These are phyloP conservation scores for Pteronotus mesoamericanus DNA, from an alignment of 2,797 vertebrate species.

Conservation along the genomic window DNA sequence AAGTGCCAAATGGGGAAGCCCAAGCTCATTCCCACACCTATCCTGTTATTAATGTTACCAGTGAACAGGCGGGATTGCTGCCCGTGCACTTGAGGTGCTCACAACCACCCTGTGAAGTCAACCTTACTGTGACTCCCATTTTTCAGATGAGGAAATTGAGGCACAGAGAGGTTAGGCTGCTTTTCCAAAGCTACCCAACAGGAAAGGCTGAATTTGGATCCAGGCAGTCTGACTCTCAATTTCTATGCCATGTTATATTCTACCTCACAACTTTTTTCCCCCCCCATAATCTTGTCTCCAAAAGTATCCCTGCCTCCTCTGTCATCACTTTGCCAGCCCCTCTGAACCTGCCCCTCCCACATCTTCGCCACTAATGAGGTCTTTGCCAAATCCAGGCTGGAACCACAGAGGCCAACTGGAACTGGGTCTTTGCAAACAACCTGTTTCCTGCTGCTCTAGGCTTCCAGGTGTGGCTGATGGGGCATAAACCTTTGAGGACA, in stretches of 20 bases:
- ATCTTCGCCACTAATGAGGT: neutral
- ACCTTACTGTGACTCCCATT: neutral
- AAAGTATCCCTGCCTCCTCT: neutral
- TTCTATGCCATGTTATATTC: neutral
- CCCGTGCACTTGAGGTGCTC: neutral
- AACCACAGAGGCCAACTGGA: neutral
- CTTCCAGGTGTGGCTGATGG: neutral
- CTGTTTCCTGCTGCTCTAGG: neutral
- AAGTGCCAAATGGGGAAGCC: neutral
- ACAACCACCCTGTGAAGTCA: neutral
- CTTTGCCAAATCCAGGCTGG: conserved; percentile 1
- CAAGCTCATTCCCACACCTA: neutral
- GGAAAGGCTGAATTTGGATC: neutral
- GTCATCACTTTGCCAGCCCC: neutral
- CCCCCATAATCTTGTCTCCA: neutral
- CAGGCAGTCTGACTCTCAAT: neutral
- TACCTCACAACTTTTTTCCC: neutral
- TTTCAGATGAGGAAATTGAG: neutral
- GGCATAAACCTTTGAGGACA: neutral
- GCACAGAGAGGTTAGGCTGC: neutral
- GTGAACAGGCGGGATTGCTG: neutral
- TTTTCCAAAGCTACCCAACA: neutral
- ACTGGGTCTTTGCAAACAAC: conserved; percentile 29
- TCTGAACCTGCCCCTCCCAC: neutral
- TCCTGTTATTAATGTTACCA: neutral